Evolutionary conservation across 1,140 invertebrate genomes (phyloP).

Genomic region (Marisa cornuarietis): DNA sequence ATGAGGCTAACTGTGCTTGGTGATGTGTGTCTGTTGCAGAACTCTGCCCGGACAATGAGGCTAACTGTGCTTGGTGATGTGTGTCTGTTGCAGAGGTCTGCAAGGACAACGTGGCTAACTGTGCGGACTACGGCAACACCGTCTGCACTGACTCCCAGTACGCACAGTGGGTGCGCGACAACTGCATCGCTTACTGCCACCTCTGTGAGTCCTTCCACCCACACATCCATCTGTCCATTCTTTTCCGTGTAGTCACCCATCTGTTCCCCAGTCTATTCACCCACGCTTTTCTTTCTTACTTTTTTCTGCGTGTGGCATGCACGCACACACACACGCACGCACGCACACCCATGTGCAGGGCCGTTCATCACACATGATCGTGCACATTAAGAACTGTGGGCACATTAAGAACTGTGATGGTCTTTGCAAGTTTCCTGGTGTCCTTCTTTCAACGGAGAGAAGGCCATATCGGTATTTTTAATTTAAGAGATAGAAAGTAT

Average conservation of each 20-base stretch:
- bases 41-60: too few relatives aligned
- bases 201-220: neutral
- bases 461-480: too few relatives aligned
- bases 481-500: too few relatives aligned
- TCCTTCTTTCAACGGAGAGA: too few relatives aligned
- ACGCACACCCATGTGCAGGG: neutral
- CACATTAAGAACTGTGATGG: too few relatives aligned
- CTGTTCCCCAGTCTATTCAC: neutral
- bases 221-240: neutral
- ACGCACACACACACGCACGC: neutral
- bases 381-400: too few relatives aligned
- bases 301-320: neutral
- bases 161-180: slow-evolving; percentile 24
- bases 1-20: too few relatives aligned
- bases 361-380: neutral
- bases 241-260: too few relatives aligned
- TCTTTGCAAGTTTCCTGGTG: too few relatives aligned
- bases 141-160: slow-evolving; percentile 27
- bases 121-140: slow-evolving; percentile 9
- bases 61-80: neutral
- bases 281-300: neutral
- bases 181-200: slow-evolving; percentile 21
- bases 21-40: too few relatives aligned
- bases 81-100: neutral
- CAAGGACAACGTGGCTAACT: slow-evolving; percentile 4